A percentile compares a stretch with the other conserved stretches of the same genome.
Evolutionary conservation across 2,113 vertebrate genomes (phyloP).

Genomic region (Poeciliopsis prolifica): DNA sequence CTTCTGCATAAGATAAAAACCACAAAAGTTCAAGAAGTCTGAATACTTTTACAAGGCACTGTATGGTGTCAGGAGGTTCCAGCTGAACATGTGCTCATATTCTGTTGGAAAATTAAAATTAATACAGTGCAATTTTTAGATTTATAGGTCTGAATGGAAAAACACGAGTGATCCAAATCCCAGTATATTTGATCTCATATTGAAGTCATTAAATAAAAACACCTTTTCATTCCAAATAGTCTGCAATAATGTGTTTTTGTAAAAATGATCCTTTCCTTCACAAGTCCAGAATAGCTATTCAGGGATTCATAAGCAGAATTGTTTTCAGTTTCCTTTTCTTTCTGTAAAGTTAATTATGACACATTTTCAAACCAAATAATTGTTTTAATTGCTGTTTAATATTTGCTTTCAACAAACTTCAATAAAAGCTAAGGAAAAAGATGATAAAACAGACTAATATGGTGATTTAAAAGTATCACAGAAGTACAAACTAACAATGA

Average conservation of each 20-base stretch:
- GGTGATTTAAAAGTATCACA: neutral
- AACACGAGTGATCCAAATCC: slow-evolving; percentile 27
- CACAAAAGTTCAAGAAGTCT: neutral
- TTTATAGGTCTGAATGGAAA: slow-evolving; percentile 45
- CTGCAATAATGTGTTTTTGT: slow-evolving; percentile 9
- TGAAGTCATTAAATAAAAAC: slow-evolving; percentile 29
- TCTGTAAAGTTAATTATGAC: neutral
- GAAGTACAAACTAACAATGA: neutral
- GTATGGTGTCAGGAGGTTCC: neutral
- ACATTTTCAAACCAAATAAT: neutral
- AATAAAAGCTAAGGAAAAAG: neutral
- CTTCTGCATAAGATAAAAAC: neutral
- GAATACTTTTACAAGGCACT: neutral
- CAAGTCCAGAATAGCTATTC: neutral
- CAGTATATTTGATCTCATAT: slow-evolving; percentile 30
- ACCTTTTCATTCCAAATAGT: slow-evolving; percentile 21
- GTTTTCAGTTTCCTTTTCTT: neutral
- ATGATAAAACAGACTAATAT: neutral
- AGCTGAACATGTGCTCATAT: neutral
- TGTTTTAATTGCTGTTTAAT: neutral
- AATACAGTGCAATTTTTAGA: slow-evolving; percentile 28
- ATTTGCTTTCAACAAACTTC: neutral
- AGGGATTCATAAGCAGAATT: neutral
- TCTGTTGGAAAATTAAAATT: neutral
- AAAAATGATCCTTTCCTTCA: slow-evolving; percentile 2